Conservation (phyloP, 2,888 invertebrate genomes). For the Pachydiplax longipennis region DNA sequence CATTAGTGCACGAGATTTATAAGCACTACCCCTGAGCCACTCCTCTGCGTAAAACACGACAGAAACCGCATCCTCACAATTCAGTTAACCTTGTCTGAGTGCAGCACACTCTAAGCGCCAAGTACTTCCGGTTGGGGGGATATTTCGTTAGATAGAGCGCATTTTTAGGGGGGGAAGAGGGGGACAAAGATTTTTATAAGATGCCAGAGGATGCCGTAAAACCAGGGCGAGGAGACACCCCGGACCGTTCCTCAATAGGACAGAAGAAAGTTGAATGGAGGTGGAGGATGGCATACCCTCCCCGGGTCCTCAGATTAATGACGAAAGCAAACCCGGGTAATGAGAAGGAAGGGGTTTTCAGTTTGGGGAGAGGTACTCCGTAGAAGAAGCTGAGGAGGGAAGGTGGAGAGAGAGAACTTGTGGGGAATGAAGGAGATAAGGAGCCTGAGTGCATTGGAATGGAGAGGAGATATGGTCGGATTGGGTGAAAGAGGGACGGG, state of each 20-base stretch:
- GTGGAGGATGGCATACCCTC: neutral
- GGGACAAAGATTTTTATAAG: neutral
- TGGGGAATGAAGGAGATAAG: neutral
- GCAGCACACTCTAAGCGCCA: neutral
- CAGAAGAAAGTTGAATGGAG: neutral
- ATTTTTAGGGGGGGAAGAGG: neutral
- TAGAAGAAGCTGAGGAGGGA: neutral
- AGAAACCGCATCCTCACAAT: neutral
- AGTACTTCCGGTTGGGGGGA: neutral
- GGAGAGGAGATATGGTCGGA: neutral
- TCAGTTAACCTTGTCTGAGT: neutral
- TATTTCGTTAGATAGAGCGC: neutral
- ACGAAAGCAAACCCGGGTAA: constrained; percentile 16
- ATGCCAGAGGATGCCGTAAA: neutral
- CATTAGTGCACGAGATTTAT: neutral
- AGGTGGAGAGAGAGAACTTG: neutral
- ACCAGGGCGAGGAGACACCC: neutral
- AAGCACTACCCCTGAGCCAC: neutral
- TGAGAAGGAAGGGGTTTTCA: neutral
- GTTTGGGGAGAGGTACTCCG: neutral
- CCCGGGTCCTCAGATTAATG: neutral
- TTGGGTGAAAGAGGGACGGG: neutral
- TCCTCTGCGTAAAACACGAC: neutral
- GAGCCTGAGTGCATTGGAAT: neutral
- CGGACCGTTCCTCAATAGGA: neutral